Evolutionary conservation across 2,113 vertebrate species (phyloP).

Genomic region (Notechis scutatus): DNA sequence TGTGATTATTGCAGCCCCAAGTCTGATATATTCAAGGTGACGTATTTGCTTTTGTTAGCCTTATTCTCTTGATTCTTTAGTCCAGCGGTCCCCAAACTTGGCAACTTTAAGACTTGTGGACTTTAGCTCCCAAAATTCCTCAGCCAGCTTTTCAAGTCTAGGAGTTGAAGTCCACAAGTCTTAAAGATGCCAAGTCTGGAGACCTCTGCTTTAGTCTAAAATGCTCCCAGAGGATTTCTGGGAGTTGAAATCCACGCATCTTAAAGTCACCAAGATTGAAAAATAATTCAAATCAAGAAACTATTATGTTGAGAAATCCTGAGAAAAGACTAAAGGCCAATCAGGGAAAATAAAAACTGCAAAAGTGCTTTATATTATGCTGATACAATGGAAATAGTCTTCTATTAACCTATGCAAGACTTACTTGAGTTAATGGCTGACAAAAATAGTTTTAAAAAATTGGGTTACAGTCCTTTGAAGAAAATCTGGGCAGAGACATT

Average conservation of each 20-base stretch:
- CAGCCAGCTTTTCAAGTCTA: no score
- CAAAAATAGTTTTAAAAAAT: background rate
- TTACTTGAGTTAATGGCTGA: background rate
- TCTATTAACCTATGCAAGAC: background rate
- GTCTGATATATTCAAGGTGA: background rate
- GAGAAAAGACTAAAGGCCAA: background rate
- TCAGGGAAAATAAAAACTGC: background rate
- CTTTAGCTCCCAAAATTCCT: no score
- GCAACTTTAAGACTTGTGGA: no score
- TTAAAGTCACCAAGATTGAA: background rate
- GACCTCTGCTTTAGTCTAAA: background rate
- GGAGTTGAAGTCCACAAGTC: no score
- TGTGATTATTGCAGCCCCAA: background rate
- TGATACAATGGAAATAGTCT: background rate
- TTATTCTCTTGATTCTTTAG: background rate
- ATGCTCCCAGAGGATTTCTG: background rate
- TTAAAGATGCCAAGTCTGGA: no score
- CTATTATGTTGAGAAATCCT: background rate
- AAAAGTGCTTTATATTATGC: background rate
- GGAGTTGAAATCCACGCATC: background rate
- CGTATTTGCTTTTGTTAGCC: background rate
- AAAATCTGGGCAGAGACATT: background rate
- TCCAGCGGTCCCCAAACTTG: no score
- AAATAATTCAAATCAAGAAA: background rate
- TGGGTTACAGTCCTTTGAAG: background rate